A percentile compares a stretch with the other conserved stretches of the same genome.
Conservation (phyloP, 64 coral and sea anemone genomes). For the Pachyseris speciosa region DNA sequence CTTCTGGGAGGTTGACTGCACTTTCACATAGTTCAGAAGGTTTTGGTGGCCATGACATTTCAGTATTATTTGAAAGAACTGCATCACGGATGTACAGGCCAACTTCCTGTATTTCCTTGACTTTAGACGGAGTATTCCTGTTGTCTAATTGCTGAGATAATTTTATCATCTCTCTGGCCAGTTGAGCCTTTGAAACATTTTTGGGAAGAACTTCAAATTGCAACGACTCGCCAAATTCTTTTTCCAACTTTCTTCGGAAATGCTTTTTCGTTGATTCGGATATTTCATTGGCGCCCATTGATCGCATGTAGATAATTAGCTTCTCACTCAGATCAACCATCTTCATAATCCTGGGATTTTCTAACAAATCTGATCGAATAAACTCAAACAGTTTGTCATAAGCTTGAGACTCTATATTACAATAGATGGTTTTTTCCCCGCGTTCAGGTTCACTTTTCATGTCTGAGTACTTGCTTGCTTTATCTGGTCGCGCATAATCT, state of each 20-base stretch:
- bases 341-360: conserved; percentile 13
- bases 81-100: neutral
- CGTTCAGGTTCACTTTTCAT: neutral
- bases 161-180: neutral
- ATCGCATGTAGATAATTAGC: neutral
- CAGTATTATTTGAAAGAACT: neutral
- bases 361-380: conserved; percentile 30
- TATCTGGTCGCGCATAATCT: neutral
- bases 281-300: neutral
- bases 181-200: conserved; percentile 12
- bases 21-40: conserved; percentile 14
- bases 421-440: neutral
- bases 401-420: conserved; percentile 11
- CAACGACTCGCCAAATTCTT: conserved; percentile 12
- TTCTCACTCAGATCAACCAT: conserved; percentile 16
- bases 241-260: neutral
- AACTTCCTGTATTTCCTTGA: conserved; percentile 52
- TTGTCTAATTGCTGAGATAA: neutral
- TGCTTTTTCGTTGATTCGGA: neutral
- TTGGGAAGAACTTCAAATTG: conserved; percentile 26
- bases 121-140: neutral
- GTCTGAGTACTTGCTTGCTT: neutral
- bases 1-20: conserved; percentile 30
- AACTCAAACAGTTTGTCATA: conserved; percentile 36
- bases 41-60: conserved; percentile 23